These are phyloP conservation scores for Panagrolaimus sp. DNA, from an alignment of 1,140 invertebrate genomes.

Conservation along the genomic window DNA sequence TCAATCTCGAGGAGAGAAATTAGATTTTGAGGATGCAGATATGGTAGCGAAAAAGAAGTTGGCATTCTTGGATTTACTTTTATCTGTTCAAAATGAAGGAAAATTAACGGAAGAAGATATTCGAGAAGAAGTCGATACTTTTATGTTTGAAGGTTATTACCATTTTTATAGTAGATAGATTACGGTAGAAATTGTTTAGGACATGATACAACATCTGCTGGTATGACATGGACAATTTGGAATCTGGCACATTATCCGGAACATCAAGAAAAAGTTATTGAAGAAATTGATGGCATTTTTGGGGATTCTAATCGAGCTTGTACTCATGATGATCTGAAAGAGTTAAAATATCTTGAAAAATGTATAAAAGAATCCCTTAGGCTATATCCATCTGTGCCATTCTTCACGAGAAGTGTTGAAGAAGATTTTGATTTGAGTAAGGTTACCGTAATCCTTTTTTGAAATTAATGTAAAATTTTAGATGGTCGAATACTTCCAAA, in stretches of 20 bases:
- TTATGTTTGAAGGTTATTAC: constrained; percentile 84
- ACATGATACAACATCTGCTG: constrained; percentile 20
- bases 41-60: constrained; percentile 60
- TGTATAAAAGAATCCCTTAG: constrained; percentile 71
- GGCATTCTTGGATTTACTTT: constrained; percentile 83
- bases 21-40: constrained; percentile 24
- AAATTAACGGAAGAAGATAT: constrained; percentile 79
- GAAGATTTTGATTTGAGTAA: constrained; percentile 61
- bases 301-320: constrained; percentile 56
- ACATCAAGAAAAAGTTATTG: constrained; percentile 60
- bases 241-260: constrained; percentile 61
- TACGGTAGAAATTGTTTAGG: constrained; percentile 59
- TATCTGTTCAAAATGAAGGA: constrained; percentile 68
- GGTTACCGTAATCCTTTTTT: constrained; percentile 20
- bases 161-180: no score
- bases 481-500: constrained; percentile 50
- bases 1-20: not conserved
- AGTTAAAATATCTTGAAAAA: constrained; percentile 70
- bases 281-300: constrained; percentile 30
- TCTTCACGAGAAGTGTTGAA: constrained; percentile 64
- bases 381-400: constrained; percentile 74
- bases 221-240: constrained; percentile 60
- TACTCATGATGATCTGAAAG: constrained; percentile 63
- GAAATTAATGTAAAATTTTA: constrained; percentile 22
- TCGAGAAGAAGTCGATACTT: constrained; percentile 80